Base-by-base conservation (phyloP, 2,797 vertebrate genomes). In the Tokudaia muenninki region DNA sequence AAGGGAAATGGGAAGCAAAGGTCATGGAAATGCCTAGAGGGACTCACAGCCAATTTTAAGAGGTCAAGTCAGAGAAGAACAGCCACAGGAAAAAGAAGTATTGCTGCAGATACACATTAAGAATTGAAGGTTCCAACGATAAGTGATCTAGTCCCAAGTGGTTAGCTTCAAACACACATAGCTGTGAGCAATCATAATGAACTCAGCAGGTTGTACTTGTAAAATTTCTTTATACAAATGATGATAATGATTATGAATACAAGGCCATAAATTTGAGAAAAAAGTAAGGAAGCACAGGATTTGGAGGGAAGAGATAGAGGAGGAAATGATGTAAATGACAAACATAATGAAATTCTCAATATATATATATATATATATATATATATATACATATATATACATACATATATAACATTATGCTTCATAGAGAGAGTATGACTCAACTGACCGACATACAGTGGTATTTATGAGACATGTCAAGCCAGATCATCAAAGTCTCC, bases 1-100 rank as follows among this genome's bases (percentile, higher is more conserved):
- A 84, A 80, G 50, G n/a, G 81, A 91, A 87, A 57, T 86, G 50
- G 67, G 55, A 93, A 16, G 41, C 78, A 59, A 94, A 63, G 10
- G 9, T 78, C 92, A 9, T 5, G 1, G 44, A 86, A 31, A 67
- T 91, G 37, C 41, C 86, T 34, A 24, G 19, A 86, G 90, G 44
- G 34, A 86, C 41, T 81, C 41, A 70, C 44, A 81, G 52, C 31
- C 34, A 59, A 0, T 72, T 44, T 78, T 79, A 74, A 70, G 6
- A 91, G 63, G 59, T n/a, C 93, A 19, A 41, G 86, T 8, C 91
- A 81, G 50, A 70, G 52, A 26, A 26, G 31, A 80, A 22, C 8
- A 90, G 22, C 12, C 74, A n/a, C 65, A 22, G 0, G 37, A 34
- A 92, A 87, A 88, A 57, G 41, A 87, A 4, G 24, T 26, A 47